Conservation (phyloP, 2,888 invertebrate genomes). For the Conchocele bisecta region DNA sequence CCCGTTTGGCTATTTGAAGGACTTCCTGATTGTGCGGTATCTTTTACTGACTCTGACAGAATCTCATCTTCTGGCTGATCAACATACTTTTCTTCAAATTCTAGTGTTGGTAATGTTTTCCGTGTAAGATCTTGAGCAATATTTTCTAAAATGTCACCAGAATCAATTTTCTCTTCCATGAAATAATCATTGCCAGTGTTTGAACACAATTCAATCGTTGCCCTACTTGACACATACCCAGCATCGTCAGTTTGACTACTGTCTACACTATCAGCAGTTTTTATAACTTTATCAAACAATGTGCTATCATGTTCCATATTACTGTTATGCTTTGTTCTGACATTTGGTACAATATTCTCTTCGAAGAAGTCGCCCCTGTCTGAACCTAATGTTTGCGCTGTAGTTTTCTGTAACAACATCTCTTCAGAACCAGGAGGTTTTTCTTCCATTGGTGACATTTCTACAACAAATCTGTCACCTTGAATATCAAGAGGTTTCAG, state of each 20-base stretch:
- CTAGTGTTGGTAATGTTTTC: not conserved
- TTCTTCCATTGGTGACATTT: conserved; percentile 18
- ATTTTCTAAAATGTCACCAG: conserved; percentile 44
- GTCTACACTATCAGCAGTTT: not conserved
- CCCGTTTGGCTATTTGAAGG: too few species aligned
- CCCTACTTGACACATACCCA: not conserved
- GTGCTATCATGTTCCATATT: not conserved
- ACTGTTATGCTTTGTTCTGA: not conserved
- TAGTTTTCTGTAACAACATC: not conserved
- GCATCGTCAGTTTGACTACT: not conserved
- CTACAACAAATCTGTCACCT: conserved; percentile 1
- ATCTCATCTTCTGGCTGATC: too few species aligned
- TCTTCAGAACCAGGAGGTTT: conserved; percentile 23
- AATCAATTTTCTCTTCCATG: conserved; percentile 23
- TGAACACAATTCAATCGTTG: not conserved
- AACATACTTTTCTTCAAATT: not conserved
- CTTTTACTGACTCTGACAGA: too few species aligned
- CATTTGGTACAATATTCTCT: conserved; percentile 23
- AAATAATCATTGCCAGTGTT: not conserved
- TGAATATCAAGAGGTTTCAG: not conserved
- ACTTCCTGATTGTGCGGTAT: too few species aligned
- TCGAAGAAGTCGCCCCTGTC: conserved; percentile 54
- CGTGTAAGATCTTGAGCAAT: conserved; percentile 1
- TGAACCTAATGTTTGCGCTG: conserved; percentile 29
- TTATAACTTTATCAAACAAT: not conserved